phyloP scores from a whole-genome alignment of 2,797 vertebrate species.

The Neoniphon sammara region DNA sequence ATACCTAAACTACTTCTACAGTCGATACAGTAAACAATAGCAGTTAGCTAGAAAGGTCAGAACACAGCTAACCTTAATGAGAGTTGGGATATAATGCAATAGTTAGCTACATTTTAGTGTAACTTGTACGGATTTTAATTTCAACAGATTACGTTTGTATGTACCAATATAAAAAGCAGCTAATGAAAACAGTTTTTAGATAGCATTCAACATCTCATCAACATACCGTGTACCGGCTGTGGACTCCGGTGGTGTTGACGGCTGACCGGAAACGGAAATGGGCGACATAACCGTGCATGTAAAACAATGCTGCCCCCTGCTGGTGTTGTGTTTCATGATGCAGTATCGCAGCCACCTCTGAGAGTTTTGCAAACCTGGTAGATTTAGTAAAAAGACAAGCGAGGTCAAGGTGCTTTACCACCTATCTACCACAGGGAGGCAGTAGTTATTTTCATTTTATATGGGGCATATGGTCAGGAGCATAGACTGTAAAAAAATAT shows the following conservation, averaged over 20 bases:
- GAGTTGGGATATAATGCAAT: background rate
- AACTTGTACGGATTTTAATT: background rate
- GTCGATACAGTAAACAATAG: background rate
- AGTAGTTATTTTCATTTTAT: too few species aligned
- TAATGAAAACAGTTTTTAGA: background rate
- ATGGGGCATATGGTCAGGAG: too few species aligned
- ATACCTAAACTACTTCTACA: too few species aligned
- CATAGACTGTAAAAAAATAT: too few species aligned
- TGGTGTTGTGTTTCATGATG: too few species aligned
- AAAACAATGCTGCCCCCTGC: background rate
- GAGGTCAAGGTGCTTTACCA: too few species aligned
- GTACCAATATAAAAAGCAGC: background rate
- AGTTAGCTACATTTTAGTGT: background rate
- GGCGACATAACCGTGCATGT: background rate
- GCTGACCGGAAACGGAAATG: conserved; percentile 49
- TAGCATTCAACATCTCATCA: background rate
- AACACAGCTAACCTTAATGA: background rate
- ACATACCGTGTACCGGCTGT: conserved; percentile 30
- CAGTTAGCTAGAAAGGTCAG: background rate
- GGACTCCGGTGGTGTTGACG: conserved; percentile 42
- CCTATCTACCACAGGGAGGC: too few species aligned
- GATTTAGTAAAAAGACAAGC: too few species aligned
- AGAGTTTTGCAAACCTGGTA: too few species aligned
- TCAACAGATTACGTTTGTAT: background rate
- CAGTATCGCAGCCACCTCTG: too few species aligned